phyloP scores from a whole-genome alignment of 2,888 invertebrate species.

The Myopa testacea region DNA sequence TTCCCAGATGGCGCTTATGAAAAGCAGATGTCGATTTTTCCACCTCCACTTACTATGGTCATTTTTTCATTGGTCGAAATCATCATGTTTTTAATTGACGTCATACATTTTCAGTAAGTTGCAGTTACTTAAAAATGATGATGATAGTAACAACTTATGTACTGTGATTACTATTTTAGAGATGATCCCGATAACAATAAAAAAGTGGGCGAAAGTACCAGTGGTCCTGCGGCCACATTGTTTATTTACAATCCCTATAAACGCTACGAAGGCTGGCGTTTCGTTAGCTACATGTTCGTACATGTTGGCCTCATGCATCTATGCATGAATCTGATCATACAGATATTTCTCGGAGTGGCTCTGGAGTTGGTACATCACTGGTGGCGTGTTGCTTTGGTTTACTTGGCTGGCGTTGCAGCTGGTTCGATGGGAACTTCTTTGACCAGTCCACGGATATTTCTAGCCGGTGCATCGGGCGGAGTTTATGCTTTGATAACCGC shows the following conservation, averaged over 20 bases:
- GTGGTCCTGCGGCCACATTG: slow-evolving; percentile 83
- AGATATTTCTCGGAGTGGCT: slow-evolving; percentile 92
- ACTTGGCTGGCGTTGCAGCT: slow-evolving; percentile 85
- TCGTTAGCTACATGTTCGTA: slow-evolving; percentile 94
- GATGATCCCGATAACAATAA: slow-evolving; percentile 65
- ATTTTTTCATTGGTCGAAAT: slow-evolving; percentile 90
- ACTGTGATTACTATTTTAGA: slow-evolving; percentile 48
- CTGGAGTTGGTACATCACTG: slow-evolving; percentile 96
- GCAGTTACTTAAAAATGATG: slow-evolving; percentile 48
- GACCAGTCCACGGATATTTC: slow-evolving; percentile 80
- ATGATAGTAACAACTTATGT: neutral
- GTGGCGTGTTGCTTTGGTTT: slow-evolving; percentile 90
- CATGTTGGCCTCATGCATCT: slow-evolving; percentile 92
- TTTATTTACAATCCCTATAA: slow-evolving; percentile 91
- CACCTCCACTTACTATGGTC: slow-evolving; percentile 93
- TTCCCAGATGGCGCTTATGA: slow-evolving; percentile 82
- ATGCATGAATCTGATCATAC: slow-evolving; percentile 89
- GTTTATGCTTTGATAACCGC: slow-evolving; percentile 95
- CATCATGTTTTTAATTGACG: slow-evolving; percentile 72
- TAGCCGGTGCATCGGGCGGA: slow-evolving; percentile 96
- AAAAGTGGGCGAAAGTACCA: slow-evolving; percentile 67
- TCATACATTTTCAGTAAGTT: slow-evolving; percentile 66
- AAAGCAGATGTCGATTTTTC: slow-evolving; percentile 92
- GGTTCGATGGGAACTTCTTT: slow-evolving; percentile 87
- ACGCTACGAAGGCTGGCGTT: slow-evolving; percentile 92